These are phyloP conservation scores for Esox niger DNA, from an alignment of 2,113 vertebrate species.

Conservation along the genomic window DNA sequence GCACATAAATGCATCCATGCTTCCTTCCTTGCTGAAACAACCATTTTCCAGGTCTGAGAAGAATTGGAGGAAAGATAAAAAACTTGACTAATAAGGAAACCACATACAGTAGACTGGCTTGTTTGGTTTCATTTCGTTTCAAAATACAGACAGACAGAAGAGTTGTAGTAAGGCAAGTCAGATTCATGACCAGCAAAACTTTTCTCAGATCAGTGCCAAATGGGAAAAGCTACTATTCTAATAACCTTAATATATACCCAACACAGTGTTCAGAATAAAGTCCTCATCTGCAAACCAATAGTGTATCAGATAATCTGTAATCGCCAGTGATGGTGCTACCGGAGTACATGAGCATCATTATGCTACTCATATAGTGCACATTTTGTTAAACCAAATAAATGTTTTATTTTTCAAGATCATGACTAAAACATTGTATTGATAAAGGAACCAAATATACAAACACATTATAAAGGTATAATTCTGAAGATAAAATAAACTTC, in stretches of 20 bases:
- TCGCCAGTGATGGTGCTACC: too few species aligned
- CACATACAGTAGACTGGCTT: conserved; percentile 38
- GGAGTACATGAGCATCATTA: too few species aligned
- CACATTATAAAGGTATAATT: too few species aligned
- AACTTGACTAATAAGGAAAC: conserved; percentile 51
- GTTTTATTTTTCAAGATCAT: too few species aligned
- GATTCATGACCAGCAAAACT: background rate
- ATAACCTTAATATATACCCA: background rate
- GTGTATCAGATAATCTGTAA: too few species aligned
- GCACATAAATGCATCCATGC: conserved; percentile 58
- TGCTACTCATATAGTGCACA: too few species aligned
- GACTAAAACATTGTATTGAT: too few species aligned
- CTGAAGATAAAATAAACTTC: too few species aligned
- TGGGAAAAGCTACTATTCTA: background rate
- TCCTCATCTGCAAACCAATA: too few species aligned
- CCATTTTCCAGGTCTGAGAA: conserved; percentile 58
- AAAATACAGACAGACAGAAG: background rate
- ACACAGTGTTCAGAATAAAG: background rate
- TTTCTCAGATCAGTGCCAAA: background rate
- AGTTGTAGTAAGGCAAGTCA: background rate
- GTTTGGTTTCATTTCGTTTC: conserved; percentile 27
- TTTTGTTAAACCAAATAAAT: too few species aligned
- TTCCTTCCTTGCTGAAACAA: conserved; percentile 73
- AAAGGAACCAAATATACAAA: too few species aligned
- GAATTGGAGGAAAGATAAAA: conserved; percentile 72